These are phyloP conservation scores for Solen grandis DNA, from an alignment of 1,140 invertebrate species.

Conservation along the genomic window DNA sequence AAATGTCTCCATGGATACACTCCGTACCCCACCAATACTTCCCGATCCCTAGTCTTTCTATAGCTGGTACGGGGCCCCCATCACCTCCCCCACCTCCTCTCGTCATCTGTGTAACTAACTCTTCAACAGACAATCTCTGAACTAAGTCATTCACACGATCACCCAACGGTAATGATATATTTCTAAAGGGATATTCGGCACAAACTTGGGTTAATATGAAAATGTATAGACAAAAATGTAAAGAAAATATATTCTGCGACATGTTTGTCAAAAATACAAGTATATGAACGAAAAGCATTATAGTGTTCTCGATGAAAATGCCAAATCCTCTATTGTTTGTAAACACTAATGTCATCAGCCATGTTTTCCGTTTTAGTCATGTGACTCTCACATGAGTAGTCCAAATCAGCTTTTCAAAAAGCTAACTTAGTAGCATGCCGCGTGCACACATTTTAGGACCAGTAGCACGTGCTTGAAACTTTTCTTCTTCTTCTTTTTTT, in stretches of 20 bases:
- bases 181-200: slow-evolving; percentile 63
- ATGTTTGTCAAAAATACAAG: too few relatives aligned
- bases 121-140: slow-evolving; percentile 70
- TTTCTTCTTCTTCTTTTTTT: too few relatives aligned
- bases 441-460: too few relatives aligned
- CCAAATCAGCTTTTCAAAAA: too few relatives aligned
- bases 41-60: slow-evolving; percentile 73
- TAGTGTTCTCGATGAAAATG: too few relatives aligned
- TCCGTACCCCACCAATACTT: slow-evolving; percentile 78
- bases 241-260: background rate
- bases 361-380: too few relatives aligned
- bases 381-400: too few relatives aligned
- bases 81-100: slow-evolving; percentile 68
- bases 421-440: too few relatives aligned
- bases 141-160: slow-evolving; percentile 73
- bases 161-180: slow-evolving; percentile 69
- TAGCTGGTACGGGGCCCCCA: slow-evolving; percentile 72
- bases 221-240: background rate
- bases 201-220: background rate
- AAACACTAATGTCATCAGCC: too few relatives aligned
- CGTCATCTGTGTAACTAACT: slow-evolving; percentile 76
- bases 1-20: slow-evolving; percentile 74
- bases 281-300: too few relatives aligned
- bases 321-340: too few relatives aligned
- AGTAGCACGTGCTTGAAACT: too few relatives aligned